Conservation (phyloP, 2,113 vertebrate species). For the Sphaerodactylus townsendi region DNA sequence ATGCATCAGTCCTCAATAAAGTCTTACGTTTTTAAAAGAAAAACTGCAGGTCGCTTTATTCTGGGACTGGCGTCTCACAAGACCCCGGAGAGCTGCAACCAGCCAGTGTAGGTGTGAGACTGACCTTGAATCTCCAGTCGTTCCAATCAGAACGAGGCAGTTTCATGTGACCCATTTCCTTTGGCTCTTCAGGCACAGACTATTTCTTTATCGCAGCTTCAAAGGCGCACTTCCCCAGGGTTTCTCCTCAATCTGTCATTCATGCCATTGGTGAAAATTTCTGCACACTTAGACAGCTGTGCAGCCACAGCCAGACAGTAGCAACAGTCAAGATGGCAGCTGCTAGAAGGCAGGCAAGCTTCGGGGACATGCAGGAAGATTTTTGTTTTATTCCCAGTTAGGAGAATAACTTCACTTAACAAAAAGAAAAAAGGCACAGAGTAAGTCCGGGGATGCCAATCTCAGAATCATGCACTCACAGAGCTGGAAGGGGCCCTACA, state of each 20-base stretch:
- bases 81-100: too few species aligned
- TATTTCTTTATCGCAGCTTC: slow-evolving; percentile 64
- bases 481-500: too few species aligned
- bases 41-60: too few species aligned
- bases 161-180: slow-evolving; percentile 10
- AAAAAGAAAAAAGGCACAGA: slow-evolving; percentile 23
- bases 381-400: slow-evolving; percentile 44
- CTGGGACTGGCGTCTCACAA: too few species aligned
- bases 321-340: slow-evolving; percentile 44
- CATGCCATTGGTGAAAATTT: slow-evolving; percentile 40
- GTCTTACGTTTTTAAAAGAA: too few species aligned
- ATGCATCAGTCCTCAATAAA: too few species aligned
- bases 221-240: slow-evolving; percentile 49
- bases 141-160: too few species aligned
- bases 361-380: slow-evolving; percentile 14
- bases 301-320: slow-evolving; percentile 48
- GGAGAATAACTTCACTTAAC: slow-evolving; percentile 33
- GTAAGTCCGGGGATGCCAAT: background rate
- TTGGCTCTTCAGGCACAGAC: slow-evolving; percentile 35
- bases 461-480: too few species aligned
- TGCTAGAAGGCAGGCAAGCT: slow-evolving; percentile 13
- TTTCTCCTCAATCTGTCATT: slow-evolving; percentile 61
- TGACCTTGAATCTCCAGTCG: too few species aligned
- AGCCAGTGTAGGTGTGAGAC: too few species aligned
- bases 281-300: slow-evolving; percentile 47